Percentiles rank a stretch among this genome's conserved stretches.
Conservation (phyloP, 2,113 vertebrate genomes). For the Anolis carolinensis region DNA sequence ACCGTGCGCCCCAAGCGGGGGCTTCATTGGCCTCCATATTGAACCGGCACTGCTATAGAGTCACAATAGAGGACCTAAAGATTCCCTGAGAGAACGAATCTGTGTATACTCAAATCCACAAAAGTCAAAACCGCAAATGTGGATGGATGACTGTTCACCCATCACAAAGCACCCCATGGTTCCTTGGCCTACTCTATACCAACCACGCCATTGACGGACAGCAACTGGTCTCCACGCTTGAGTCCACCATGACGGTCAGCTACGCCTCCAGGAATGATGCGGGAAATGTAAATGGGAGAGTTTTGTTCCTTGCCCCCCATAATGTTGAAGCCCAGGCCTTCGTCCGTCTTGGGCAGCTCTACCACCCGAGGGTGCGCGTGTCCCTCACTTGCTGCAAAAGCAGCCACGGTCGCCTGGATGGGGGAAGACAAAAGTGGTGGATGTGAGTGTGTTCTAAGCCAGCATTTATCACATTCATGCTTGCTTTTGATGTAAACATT, state of each 20-base stretch:
- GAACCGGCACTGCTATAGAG: too few species aligned
- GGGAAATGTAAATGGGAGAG: constrained; percentile 93
- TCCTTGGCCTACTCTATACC: constrained; percentile 37
- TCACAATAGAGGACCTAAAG: too few species aligned
- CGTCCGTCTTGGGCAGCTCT: constrained; percentile 91
- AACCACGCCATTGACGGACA: constrained; percentile 93
- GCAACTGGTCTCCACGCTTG: constrained; percentile 90
- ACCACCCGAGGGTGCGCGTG: constrained; percentile 91
- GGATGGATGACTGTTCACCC: too few species aligned
- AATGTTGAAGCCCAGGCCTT: constrained; percentile 92
- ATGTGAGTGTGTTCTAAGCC: too few species aligned
- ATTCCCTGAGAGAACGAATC: too few species aligned
- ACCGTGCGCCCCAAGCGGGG: too few species aligned
- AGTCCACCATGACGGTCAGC: constrained; percentile 92
- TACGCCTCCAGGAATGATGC: constrained; percentile 90
- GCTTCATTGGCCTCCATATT: too few species aligned
- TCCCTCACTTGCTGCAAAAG: constrained; percentile 91
- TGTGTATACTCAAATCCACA: too few species aligned
- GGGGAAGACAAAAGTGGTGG: not conserved
- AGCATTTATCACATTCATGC: not conserved
- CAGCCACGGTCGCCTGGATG: constrained; percentile 87
- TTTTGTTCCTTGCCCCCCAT: constrained; percentile 96
- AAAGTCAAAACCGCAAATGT: too few species aligned
- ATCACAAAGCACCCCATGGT: not conserved
- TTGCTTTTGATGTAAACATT: not conserved